Evolutionary conservation across 2,888 invertebrate genomes (phyloP).

Genomic region (Hetaerina titia): DNA sequence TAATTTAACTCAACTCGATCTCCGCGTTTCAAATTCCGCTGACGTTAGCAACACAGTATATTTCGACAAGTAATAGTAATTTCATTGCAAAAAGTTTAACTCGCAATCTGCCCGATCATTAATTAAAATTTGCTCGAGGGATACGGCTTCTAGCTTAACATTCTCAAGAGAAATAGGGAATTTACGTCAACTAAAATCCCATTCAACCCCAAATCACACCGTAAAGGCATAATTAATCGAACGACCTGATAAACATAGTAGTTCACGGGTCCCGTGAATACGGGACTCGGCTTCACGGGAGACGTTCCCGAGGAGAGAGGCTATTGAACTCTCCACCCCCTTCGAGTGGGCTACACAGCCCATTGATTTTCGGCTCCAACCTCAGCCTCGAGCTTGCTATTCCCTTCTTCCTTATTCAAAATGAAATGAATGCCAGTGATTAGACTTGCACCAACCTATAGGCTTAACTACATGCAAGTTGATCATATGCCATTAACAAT

Average conservation of each 20-base stretch:
- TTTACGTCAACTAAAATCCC: not conserved
- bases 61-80: too few species aligned
- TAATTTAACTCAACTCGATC: too few species aligned
- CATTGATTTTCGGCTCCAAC: constrained; percentile 63
- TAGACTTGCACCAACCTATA: not conserved
- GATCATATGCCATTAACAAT: not conserved
- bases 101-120: too few species aligned
- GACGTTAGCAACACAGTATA: too few species aligned
- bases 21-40: too few species aligned
- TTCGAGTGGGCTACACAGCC: constrained; percentile 50
- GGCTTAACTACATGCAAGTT: not conserved
- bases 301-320: constrained; percentile 46
- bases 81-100: too few species aligned
- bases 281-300: constrained; percentile 34
- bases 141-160: too few species aligned
- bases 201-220: not conserved
- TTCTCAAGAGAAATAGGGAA: not conserved
- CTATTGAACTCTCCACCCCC: constrained; percentile 60
- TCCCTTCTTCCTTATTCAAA: constrained; percentile 34
- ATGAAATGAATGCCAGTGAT: constrained; percentile 43
- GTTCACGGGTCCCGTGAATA: constrained; percentile 37
- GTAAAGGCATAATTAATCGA: not conserved
- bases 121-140: too few species aligned
- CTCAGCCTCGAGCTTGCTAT: constrained; percentile 45
- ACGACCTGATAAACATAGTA: not conserved